Evolutionary conservation across 2,113 vertebrate genomes (phyloP), one percentile per base, ranked within the genome.

Genomic region (Anolis sagrei): DNA sequence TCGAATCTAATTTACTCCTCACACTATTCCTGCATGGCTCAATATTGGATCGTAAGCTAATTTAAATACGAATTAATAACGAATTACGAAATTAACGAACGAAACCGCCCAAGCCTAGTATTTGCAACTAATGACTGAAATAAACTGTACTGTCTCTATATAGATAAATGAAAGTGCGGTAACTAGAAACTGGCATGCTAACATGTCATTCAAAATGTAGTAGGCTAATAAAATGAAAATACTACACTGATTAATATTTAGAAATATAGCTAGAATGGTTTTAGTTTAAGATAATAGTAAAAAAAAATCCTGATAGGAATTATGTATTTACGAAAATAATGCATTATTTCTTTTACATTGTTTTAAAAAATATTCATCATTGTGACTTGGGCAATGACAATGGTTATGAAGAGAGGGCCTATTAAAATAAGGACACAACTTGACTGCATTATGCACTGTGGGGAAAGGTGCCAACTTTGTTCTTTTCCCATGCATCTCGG

Each of bases 91-190:
- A n/a, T n/a, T n/a, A n/a, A n/a, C n/a, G n/a, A n/a, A n/a, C n/a
- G n/a, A n/a, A n/a, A n/a, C n/a, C n/a, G n/a, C n/a, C n/a, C n/a
- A n/a, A n/a, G n/a, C n/a, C n/a, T n/a, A n/a, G n/a, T n/a, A n/a
- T n/a, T n/a, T n/a, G n/a, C 89, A 93, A 92, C 76, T 83, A 93
- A 44, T 76, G 77, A 66, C 90, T 91, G 76, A 92, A 93, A 93
- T 91, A 95, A 88, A 91, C 79, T 87, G 87, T 81, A 76, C 85
- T 95, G 91, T 93, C 94, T 93, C 81, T 27, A 89, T 94, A 88
- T 86, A 93, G 85, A 92, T 90, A 82, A 66, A 90, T 82, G 80
- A 79, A 92, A 48, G 62, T 86, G 85, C 6, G 7, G 84, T 78
- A 93, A 88, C 85, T 76, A 54, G 90, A 90, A 93, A 83, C 27